Percentiles rank a stretch among this genome's conserved stretches.
These are phyloP conservation scores for Plumapathes pennacea DNA, from an alignment of 92 coral and sea anemone species.

Conservation along the genomic window DNA sequence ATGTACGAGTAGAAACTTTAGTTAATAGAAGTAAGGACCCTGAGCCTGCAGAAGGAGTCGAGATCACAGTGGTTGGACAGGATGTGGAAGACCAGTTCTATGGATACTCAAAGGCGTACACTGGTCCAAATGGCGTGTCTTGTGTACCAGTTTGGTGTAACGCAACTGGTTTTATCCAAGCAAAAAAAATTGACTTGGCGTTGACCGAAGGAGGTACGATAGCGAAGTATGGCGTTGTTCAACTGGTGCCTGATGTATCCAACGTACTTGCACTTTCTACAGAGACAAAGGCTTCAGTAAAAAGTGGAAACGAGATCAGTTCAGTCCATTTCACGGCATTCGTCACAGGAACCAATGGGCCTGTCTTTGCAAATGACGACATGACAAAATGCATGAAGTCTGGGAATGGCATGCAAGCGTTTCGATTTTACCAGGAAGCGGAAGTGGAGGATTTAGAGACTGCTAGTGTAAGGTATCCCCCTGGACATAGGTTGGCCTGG, in stretches of 20 bases:
- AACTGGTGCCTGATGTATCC: background rate
- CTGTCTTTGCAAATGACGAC: background rate
- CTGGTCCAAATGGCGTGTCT: background rate
- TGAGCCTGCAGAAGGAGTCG: background rate
- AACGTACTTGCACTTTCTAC: background rate
- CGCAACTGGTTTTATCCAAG: background rate
- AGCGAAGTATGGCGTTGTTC: background rate
- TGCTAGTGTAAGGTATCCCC: background rate
- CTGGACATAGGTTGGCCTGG: slow-evolving; percentile 16
- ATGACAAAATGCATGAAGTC: no score
- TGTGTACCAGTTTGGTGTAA: slow-evolving; percentile 15
- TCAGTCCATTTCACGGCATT: background rate
- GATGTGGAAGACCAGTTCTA: slow-evolving; percentile 3
- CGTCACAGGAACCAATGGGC: slow-evolving; percentile 4
- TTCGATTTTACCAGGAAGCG: background rate
- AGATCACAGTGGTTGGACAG: background rate
- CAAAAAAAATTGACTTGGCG: background rate
- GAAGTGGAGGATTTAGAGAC: background rate
- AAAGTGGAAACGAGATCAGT: background rate
- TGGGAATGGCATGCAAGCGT: background rate
- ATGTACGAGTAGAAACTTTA: slow-evolving; percentile 4
- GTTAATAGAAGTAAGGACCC: background rate
- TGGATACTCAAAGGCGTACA: background rate
- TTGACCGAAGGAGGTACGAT: background rate
- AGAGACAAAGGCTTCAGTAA: background rate